Evolutionary conservation across 2,888 invertebrate species (phyloP).

Genomic region (Allophyes oxyacanthae): DNA sequence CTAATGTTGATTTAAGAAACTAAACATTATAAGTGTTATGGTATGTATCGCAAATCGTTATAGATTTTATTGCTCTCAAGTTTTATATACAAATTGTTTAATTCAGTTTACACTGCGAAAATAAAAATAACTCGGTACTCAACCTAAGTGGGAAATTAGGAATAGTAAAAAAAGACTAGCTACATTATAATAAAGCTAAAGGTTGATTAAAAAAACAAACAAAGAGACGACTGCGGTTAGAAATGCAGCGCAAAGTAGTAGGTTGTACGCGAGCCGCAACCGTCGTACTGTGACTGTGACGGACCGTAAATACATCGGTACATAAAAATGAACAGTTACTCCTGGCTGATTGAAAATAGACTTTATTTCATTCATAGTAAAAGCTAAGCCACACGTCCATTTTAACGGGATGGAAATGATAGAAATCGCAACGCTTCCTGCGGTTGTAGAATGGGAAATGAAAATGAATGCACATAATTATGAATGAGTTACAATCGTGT

Average conservation of each 20-base stretch:
- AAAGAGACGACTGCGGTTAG: constrained; percentile 69
- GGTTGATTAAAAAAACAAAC: constrained; percentile 79
- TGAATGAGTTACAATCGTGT: constrained; percentile 60
- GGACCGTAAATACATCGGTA: constrained; percentile 76
- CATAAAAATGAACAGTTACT: constrained; percentile 75
- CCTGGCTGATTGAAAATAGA: constrained; percentile 56
- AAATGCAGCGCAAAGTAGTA: constrained; percentile 69
- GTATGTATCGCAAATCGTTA: no score
- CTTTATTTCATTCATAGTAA: constrained; percentile 58
- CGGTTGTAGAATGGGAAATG: constrained; percentile 73
- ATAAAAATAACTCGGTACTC: constrained; percentile 6
- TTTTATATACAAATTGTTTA: neutral
- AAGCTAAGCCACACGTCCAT: constrained; percentile 47
- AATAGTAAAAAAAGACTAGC: constrained; percentile 13
- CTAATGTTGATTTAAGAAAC: constrained; percentile 23
- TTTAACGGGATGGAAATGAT: constrained; percentile 71
- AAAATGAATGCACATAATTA: constrained; percentile 70
- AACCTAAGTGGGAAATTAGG: constrained; percentile 1
- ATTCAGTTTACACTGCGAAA: neutral
- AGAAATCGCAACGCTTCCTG: constrained; percentile 82
- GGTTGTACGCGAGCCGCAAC: constrained; percentile 66
- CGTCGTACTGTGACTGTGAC: constrained; percentile 80
- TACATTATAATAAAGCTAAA: constrained; percentile 46
- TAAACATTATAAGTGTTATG: no score
- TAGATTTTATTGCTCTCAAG: no score